These are phyloP conservation scores for Sesia bembeciformis DNA, from an alignment of 2,888 invertebrate genomes.

Conservation along the genomic window DNA sequence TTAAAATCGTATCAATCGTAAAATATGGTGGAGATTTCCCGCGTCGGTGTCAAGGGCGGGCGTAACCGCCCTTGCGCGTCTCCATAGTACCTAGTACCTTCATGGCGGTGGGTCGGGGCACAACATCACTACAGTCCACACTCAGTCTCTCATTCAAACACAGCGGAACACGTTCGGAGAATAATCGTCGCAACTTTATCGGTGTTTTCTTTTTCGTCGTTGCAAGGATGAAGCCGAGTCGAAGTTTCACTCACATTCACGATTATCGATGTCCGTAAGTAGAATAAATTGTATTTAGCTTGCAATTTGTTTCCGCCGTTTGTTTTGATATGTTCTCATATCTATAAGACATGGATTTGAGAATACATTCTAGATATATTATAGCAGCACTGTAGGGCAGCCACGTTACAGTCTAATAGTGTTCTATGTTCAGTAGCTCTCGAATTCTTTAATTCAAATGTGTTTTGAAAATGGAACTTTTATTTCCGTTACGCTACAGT, in stretches of 20 bases:
- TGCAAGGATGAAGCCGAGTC: constrained; percentile 17
- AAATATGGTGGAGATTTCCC: neutral
- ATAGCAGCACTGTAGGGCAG: too few species aligned
- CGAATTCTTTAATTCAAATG: too few species aligned
- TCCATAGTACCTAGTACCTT: neutral
- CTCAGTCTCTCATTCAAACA: constrained; percentile 18
- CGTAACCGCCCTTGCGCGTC: constrained; percentile 18
- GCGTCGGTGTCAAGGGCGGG: constrained; percentile 4
- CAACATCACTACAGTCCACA: constrained; percentile 14
- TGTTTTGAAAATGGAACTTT: too few species aligned
- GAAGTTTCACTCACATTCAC: constrained; percentile 28
- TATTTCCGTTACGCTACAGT: too few species aligned
- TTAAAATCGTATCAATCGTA: neutral
- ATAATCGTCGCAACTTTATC: neutral
- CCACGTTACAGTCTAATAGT: too few species aligned
- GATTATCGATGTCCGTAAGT: constrained; percentile 44
- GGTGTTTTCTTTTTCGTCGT: neutral
- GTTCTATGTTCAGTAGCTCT: too few species aligned
- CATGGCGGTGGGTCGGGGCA: neutral
- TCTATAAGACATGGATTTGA: too few species aligned
- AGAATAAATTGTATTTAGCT: neutral
- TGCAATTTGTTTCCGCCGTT: too few species aligned
- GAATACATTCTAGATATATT: too few species aligned
- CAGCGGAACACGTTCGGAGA: neutral
- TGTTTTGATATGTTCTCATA: too few species aligned